Evolutionary conservation across 2,888 invertebrate species (phyloP).

Genomic region (Epirrhoe tristata): DNA sequence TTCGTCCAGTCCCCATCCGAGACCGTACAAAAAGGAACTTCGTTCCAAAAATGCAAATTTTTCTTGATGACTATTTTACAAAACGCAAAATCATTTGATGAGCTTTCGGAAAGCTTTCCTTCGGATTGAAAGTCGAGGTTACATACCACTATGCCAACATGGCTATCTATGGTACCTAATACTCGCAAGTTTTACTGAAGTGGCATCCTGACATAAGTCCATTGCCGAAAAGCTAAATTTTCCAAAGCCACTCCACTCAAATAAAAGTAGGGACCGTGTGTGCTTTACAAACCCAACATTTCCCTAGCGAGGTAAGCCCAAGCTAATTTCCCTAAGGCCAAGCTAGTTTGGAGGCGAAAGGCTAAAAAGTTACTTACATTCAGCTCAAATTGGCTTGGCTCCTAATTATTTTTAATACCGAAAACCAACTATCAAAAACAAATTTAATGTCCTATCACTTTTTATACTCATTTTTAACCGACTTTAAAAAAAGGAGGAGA

Average conservation of each 20-base stretch:
- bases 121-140: no score
- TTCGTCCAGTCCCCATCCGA: no score
- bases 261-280: conserved; percentile 29
- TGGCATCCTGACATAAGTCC: background rate
- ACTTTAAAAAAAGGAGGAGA: no score
- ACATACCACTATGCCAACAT: no score
- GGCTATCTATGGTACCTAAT: no score
- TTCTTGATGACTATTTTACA: no score
- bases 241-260: conserved; percentile 19
- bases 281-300: conserved; percentile 32
- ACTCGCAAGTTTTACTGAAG: background rate
- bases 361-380: conserved; percentile 31
- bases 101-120: no score
- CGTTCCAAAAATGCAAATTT: no score
- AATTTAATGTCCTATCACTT: no score
- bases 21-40: no score
- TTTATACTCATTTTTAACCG: no score
- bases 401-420: background rate
- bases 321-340: conserved; percentile 41
- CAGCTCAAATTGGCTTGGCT: conserved; percentile 22
- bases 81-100: no score
- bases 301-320: conserved; percentile 34
- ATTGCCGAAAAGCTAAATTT: conserved; percentile 21
- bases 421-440: background rate
- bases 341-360: conserved; percentile 35